Conservation (phyloP, 2,888 invertebrate genomes). For the Cremastinae sp. region DNA sequence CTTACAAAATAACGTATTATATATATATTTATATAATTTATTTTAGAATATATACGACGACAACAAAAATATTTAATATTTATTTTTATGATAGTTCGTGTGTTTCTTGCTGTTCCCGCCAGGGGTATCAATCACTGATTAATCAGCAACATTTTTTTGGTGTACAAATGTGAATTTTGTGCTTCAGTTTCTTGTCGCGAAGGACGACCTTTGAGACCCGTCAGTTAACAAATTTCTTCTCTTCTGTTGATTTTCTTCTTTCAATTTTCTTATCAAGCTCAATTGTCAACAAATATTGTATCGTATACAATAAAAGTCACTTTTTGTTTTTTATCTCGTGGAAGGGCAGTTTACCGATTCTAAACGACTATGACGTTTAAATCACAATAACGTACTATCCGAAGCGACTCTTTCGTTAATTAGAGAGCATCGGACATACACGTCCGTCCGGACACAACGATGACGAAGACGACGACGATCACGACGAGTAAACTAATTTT, state of each 20-base stretch:
- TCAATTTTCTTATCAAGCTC: conserved; percentile 8
- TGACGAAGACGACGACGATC: conserved; percentile 33
- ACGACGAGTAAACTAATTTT: conserved; percentile 46
- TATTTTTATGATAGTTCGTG: conserved; percentile 63
- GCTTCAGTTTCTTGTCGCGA: conserved; percentile 41
- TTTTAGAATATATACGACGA: conserved; percentile 70
- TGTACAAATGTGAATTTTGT: conserved; percentile 51
- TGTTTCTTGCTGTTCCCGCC: conserved; percentile 48
- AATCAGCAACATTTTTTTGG: conserved; percentile 19
- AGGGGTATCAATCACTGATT: conserved; percentile 64
- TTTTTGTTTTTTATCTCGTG: conserved; percentile 4
- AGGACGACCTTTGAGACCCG: conserved; percentile 26
- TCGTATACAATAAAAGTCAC: conserved; percentile 27
- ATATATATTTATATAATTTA: conserved; percentile 52
- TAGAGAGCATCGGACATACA: conserved; percentile 49
- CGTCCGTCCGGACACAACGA: conserved; percentile 50
- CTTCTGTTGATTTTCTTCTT: conserved; percentile 4
- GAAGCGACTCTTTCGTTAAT: conserved; percentile 60
- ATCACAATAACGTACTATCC: conserved; percentile 52
- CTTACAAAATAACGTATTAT: conserved; percentile 76
- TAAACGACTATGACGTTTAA: conserved; percentile 50
- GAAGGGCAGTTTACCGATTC: conserved; percentile 54
- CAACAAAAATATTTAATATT: conserved; percentile 74
- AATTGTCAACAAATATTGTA: conserved; percentile 46
- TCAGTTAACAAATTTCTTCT: conserved; percentile 14